phyloP scores from a whole-genome alignment of 2,888 invertebrate species.

The Pterostichus niger region DNA sequence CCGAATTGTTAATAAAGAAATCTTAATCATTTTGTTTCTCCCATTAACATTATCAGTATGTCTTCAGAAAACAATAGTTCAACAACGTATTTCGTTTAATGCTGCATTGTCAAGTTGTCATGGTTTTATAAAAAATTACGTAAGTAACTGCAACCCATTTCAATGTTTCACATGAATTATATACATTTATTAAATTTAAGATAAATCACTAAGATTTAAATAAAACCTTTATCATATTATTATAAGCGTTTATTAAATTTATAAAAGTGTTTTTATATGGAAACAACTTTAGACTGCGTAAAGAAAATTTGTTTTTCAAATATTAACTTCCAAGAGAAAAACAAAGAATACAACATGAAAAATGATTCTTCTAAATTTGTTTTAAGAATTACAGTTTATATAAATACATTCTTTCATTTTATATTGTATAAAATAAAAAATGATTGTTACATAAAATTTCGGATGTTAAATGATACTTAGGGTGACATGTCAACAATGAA shows the following conservation, averaged over 20 bases:
- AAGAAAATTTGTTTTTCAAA: conserved; percentile 21
- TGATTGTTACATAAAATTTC: conserved; percentile 8
- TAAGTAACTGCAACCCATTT: too few relatives aligned
- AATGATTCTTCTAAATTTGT: conserved; percentile 38
- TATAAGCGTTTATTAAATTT: background rate
- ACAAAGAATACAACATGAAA: conserved; percentile 19
- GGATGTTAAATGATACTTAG: background rate
- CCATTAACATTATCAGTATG: too few relatives aligned
- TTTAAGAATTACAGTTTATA: background rate
- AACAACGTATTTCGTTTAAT: too few relatives aligned
- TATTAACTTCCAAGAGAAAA: conserved; percentile 2
- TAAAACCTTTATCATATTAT: background rate
- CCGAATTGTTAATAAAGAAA: too few relatives aligned
- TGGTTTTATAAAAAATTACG: too few relatives aligned
- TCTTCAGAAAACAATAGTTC: too few relatives aligned
- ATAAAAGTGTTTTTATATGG: background rate
- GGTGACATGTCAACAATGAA: background rate
- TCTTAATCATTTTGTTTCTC: too few relatives aligned
- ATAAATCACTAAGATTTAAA: too few relatives aligned
- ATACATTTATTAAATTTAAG: too few relatives aligned
- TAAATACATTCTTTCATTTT: background rate
- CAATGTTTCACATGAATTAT: too few relatives aligned
- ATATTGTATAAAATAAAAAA: conserved; percentile 13
- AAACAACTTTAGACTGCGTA: background rate
- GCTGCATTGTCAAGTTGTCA: too few relatives aligned